Evolutionary conservation across 2,888 invertebrate species (phyloP), one percentile per base, ranked within the genome.

Genomic region (Aspidiotus rigidus): DNA sequence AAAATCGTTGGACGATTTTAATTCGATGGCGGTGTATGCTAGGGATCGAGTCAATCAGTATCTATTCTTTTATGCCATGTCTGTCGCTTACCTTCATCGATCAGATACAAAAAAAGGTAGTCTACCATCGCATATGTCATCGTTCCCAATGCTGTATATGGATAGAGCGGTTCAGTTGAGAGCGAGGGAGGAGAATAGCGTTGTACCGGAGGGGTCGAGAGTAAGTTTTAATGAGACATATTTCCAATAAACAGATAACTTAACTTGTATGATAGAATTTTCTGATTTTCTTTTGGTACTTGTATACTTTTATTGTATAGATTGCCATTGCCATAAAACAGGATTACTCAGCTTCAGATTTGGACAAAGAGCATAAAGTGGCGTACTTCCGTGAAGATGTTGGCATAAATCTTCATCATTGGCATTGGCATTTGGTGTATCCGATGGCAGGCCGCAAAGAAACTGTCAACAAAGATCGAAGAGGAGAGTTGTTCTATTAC

Each of bases 391-490:
- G 91, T 53, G 91, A 92, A 77, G 92, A 91, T 77, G 81, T 90
- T 72, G 90, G 90, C 73, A 82, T 92, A 74, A 92, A 92, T 79
- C 85, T 90, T 64, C 92, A 92, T 77, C 92, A 93, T 77, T 93
- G 91, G 91, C 91, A 92, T 77, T 92, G 91, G 92, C 92, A 93
- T 78, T 81, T 92, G 73, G 90, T 92, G 2, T 92, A 91, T 77
- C 91, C 91, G 0, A 86, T 86, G 77, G 86, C 87, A 73, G 75
- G 73, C 0, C 84, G 86, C 0, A 55, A 28, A 44, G 69, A 69
- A 44, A 79, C 83, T 0, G 88, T 90, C 7, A 81, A 81, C 62
- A 90, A 90, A 76, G 87, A 90, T 78, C 80, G 89, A 8, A 82
- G 89, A 3, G 89, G 89, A 0, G 89, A 89, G 76, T 82, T 90